Evolutionary conservation across 2,113 vertebrate species (phyloP), one percentile per base, ranked within the genome.

Genomic region (Menidia beryllina): DNA sequence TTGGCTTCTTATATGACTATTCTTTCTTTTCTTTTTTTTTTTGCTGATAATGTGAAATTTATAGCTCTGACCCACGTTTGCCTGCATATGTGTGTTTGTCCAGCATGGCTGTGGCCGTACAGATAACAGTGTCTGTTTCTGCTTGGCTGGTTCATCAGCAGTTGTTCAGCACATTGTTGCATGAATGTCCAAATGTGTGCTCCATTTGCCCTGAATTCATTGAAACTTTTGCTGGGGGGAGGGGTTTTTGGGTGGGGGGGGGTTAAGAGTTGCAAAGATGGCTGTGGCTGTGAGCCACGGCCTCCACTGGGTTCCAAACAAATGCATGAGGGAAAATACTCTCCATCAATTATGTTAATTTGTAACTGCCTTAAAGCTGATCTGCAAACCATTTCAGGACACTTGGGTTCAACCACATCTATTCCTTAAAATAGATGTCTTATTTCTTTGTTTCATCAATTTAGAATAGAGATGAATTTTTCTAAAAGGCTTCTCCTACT

Each of bases 71-170:
- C 24, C 73, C 60, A 66, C 55, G 20, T 75, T 70, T 80, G 49
- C 25, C 64, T 72, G 48, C n/a, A n/a, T 50, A 24, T 77, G 48
- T 84, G 24, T 71, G 61, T 76, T 27, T 84, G 79, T 86, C 67
- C 62, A 82, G 92, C 91, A 93, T 93, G 91, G 85, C 91, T 58
- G 38, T 88, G 84, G 84, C 83, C 23, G 12, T 78, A 48, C 72
- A 72, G 70, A 74, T 71, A 65, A 81, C 61, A 23, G 49, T 80
- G 69, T 84, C 45, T 86, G 79, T 75, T 71, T 74, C 71, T 87
- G 86, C 84, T 84, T 86, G 87, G 90, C 92, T 86, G 86, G 49
- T 69, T 72, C 88, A 88, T 87, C 48, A 69, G 70, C 75, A 65
- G 70, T 72, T 83, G 58, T 72, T 82, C 69, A 64, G 43, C 69